Percentiles rank a stretch among this genome's conserved stretches.
Conservation (phyloP, 2,888 invertebrate species). For the Notocelia uddmanniana region DNA sequence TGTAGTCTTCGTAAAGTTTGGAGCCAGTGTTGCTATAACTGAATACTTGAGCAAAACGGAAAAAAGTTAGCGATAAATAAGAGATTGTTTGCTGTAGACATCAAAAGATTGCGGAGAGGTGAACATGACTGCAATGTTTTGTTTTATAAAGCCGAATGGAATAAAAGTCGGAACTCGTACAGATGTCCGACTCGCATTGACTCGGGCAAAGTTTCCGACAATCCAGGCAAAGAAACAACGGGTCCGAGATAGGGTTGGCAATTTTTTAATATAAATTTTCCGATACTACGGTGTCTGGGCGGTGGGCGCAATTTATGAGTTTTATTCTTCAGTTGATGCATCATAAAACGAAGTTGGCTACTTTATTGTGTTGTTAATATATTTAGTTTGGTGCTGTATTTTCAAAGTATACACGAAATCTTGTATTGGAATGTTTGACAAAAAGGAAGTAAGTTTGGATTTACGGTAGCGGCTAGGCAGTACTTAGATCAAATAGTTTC, state of each 20-base stretch:
- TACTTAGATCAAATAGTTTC: not conserved
- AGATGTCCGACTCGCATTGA: conserved; percentile 53
- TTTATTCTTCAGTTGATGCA: conserved; percentile 38
- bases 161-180: conserved; percentile 54
- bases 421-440: conserved; percentile 1
- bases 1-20: conserved; percentile 18
- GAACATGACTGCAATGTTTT: conserved; percentile 53
- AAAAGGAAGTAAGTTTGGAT: not conserved
- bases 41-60: conserved; percentile 7
- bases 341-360: conserved; percentile 26
- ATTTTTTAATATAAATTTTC: conserved; percentile 42
- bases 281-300: conserved; percentile 29
- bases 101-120: conserved; percentile 47
- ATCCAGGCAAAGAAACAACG: conserved; percentile 44
- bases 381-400: conserved; percentile 11
- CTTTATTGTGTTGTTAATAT: conserved; percentile 25
- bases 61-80: conserved; percentile 27
- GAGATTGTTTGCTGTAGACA: conserved; percentile 18
- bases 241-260: conserved; percentile 42
- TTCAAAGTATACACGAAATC: conserved; percentile 8
- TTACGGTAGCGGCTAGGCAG: not conserved
- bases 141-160: conserved; percentile 54
- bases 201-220: conserved; percentile 53
- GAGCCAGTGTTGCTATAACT: conserved; percentile 22
- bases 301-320: conserved; percentile 34